Evolutionary conservation across 2,888 invertebrate genomes (phyloP), one percentile per base, ranked within the genome.

Genomic region (Erannis defoliaria): DNA sequence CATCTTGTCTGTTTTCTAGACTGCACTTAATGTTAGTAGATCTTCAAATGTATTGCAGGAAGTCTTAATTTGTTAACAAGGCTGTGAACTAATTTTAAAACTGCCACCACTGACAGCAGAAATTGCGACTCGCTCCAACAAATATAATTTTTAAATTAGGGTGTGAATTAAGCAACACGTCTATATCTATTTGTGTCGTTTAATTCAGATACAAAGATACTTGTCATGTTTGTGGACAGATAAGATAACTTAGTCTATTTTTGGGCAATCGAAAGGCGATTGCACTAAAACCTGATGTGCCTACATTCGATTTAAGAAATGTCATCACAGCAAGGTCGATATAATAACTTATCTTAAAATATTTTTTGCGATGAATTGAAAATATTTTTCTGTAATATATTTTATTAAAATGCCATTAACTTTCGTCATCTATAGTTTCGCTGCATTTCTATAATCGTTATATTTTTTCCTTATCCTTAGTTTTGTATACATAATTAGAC

Each of bases 11-110:
- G 42, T 21, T 6, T 21, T 21, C 26, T 26, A 26, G 8, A 8
- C 12, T 21, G 23, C 33, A 14, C 14, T 4, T 6, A 8, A 5
- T 9, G 12, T 16, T 26, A 38, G 16, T 38, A 16, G 14, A 37
- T 16, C 14, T 50, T 19, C 35, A 29, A 46, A 57, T 49, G 23
- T 50, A 35, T 18, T 31, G 18, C 51, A 51, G 58, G 51, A 59
- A 59, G 59, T 54, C 40, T 48, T 59, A 29, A 51, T 59, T 51
- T 38, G 45, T 31, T 59, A 53, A 53, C 53, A 53, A 59, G 58
- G 46, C 38, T 53, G 45, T 46, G 53, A 14, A 53, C 46, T 53
- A 46, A 53, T 53, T 53, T 59, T 33, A 53, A 26, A 57, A 50
- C 26, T 51, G 26, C 40, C 18, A 29, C n/a, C 40, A 18, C 40